A percentile compares a stretch with the other conserved stretches of the same genome.
Conservation (phyloP, 1,140 invertebrate species). For the Dendroctonus ponderosae region DNA sequence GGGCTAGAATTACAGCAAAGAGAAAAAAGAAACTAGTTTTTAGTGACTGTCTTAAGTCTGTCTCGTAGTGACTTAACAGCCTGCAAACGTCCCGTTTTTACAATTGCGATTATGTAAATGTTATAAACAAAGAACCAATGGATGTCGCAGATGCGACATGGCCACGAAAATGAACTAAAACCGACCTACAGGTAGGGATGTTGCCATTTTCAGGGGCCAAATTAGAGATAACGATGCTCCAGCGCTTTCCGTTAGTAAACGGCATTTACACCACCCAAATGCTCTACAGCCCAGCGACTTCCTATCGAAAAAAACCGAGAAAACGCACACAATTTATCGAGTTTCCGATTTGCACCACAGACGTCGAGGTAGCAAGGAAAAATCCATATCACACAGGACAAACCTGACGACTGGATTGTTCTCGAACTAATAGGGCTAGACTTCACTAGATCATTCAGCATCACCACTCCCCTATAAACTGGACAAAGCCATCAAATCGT, state of each 20-base stretch:
- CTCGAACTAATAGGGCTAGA: not conserved
- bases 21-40: too few relatives aligned
- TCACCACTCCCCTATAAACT: not conserved
- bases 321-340: not conserved
- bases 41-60: too few relatives aligned
- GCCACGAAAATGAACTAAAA: not conserved
- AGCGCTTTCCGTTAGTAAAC: not conserved
- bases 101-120: too few relatives aligned
- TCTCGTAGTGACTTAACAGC: too few relatives aligned
- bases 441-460: not conserved
- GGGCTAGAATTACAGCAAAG: too few relatives aligned
- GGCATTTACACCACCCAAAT: not conserved
- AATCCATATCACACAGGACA: slow-evolving; percentile 38
- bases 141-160: too few relatives aligned
- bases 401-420: slow-evolving; percentile 9
- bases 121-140: too few relatives aligned
- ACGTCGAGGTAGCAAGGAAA: not conserved
- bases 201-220: not conserved
- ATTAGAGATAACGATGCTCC: not conserved
- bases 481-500: not conserved
- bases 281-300: not conserved
- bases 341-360: not conserved
- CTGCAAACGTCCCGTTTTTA: too few relatives aligned
- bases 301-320: not conserved
- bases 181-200: not conserved